Percentiles rank a stretch among this genome's conserved stretches.
Evolutionary conservation across 2,797 vertebrate genomes (phyloP).

Genomic region (Mormyrus proboscirostris): DNA sequence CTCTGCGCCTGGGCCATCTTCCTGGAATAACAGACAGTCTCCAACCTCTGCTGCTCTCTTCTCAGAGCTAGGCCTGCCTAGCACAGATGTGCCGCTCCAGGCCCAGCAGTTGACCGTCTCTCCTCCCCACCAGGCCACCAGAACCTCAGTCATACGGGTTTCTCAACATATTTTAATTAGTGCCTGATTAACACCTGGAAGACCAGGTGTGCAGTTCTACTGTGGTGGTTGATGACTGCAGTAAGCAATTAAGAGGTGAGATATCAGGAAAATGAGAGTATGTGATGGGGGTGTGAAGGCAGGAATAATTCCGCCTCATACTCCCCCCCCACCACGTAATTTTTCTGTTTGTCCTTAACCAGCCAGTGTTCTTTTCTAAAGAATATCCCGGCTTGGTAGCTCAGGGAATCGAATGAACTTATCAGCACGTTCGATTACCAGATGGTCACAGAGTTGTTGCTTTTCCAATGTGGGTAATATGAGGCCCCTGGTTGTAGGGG

Average conservation of each 20-base stretch:
- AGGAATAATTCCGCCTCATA: neutral
- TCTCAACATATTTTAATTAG: slow-evolving; percentile 8
- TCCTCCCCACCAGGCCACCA: neutral
- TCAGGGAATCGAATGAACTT: neutral
- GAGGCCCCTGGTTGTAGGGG: neutral
- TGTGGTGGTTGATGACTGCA: neutral
- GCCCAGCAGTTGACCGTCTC: neutral
- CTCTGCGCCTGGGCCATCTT: neutral
- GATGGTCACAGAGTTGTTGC: neutral
- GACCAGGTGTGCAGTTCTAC: neutral
- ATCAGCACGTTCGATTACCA: neutral
- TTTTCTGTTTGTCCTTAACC: neutral
- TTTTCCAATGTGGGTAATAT: neutral
- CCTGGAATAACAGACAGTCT: slow-evolving; percentile 2
- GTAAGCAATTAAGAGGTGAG: slow-evolving; percentile 10
- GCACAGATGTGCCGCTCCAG: neutral
- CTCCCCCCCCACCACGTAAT: neutral
- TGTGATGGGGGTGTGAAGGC: neutral
- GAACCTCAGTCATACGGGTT: neutral
- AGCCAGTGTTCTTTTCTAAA: neutral
- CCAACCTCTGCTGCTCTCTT: neutral
- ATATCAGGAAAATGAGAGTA: neutral
- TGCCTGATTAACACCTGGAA: neutral
- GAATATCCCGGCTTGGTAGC: neutral
- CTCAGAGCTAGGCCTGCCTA: neutral